Percentiles rank a stretch among this genome's conserved stretches.
Conservation (phyloP, 1,140 invertebrate genomes). For the Chlorops oryzae region DNA sequence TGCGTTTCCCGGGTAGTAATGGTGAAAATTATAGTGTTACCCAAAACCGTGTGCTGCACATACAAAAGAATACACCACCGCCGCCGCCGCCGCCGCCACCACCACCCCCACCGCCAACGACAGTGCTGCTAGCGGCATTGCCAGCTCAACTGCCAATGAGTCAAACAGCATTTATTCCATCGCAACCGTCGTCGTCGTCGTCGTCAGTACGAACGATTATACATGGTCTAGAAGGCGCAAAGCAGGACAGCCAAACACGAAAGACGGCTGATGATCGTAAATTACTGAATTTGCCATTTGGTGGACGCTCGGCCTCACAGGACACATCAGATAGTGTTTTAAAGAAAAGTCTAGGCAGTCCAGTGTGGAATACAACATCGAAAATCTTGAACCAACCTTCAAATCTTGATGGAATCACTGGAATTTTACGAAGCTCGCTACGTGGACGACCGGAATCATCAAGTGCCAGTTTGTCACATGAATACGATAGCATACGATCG, state of each 20-base stretch:
- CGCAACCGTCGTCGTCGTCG: too few relatives aligned
- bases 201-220: slow-evolving; percentile 39
- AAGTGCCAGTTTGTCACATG: slow-evolving; percentile 54
- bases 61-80: slow-evolving; percentile 53
- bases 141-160: slow-evolving; percentile 7
- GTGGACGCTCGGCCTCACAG: slow-evolving; percentile 17
- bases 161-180: slow-evolving; percentile 10
- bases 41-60: slow-evolving; percentile 78
- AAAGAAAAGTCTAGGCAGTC: slow-evolving; percentile 27
- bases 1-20: slow-evolving; percentile 74
- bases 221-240: slow-evolving; percentile 40
- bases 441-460: slow-evolving; percentile 65
- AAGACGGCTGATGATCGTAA: slow-evolving; percentile 49
- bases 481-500: slow-evolving; percentile 29
- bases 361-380: slow-evolving; percentile 52
- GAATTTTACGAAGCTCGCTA: slow-evolving; percentile 32
- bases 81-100: slow-evolving; percentile 27
- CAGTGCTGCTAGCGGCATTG: background rate
- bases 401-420: slow-evolving; percentile 14
- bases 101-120: slow-evolving; percentile 50
- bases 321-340: background rate
- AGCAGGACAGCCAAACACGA: slow-evolving; percentile 19
- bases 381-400: slow-evolving; percentile 46
- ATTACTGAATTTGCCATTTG: slow-evolving; percentile 24
- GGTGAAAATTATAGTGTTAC: slow-evolving; percentile 82